Evolutionary conservation across 2,797 vertebrate species (phyloP), one percentile per base, ranked within the genome.

Genomic region (Myiothlypis coronata): DNA sequence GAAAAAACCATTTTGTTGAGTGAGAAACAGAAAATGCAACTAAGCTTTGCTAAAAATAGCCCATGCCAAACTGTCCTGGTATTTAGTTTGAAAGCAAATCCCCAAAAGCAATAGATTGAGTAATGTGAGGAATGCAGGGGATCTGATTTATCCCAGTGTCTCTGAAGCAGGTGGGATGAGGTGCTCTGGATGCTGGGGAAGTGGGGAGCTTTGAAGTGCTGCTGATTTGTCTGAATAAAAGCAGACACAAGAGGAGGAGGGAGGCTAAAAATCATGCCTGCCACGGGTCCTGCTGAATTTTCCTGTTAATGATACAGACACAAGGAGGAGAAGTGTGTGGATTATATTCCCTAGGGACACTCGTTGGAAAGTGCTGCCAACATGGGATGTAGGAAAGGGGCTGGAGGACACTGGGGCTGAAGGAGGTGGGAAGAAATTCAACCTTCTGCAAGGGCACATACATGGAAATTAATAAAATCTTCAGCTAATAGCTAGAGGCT

Each of bases 401-500:
- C 57, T 91, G 84, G 37, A 84, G 77, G 63, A 79, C 43, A 39
- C 27, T 11, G 18, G 12, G 57, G 35, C 78, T 79, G 85, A 87
- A 91, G 78, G 68, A 94, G 50, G 13, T 5, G 44, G 87, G 63
- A 79, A 90, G 56, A 91, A 86, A 86, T 86, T 63, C 92, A 90
- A 60, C 85, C 88, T 93, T 95, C 77, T 86, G 44, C 85, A 86
- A 90, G 85, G 94, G 57, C 72, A 71, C 56, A n/a, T 27, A 56
- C 60, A 86, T 68, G 37, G 83, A 81, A 85, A 91, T 90, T 71
- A 91, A 83, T 81, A 90, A 94, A 86, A 93, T 68, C 83, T 83
- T 86, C 61, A 93, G 88, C 82, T 86, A 81, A 90, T 39, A 93
- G 83, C 92, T 74, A 28, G 41, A 88, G 92, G 85, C 79, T 91